phyloP scores from a whole-genome alignment of 2,113 vertebrate genomes.

The Elgaria multicarinata region DNA sequence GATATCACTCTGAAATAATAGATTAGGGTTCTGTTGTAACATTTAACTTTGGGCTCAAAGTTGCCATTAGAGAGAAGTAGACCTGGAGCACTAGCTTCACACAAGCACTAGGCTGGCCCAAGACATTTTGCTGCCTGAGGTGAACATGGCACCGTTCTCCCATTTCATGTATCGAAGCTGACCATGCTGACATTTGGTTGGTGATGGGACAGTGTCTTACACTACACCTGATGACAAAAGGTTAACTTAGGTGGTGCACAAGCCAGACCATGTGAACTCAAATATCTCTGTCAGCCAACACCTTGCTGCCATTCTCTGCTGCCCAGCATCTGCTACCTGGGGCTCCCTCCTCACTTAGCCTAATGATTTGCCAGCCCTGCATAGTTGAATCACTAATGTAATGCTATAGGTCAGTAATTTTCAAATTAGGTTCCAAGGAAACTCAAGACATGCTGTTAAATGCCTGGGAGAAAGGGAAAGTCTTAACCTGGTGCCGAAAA shows the following conservation, averaged over 20 bases:
- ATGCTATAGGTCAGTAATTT: background rate
- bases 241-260: background rate
- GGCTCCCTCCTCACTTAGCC: too few species aligned
- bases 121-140: background rate
- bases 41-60: slow-evolving; percentile 34
- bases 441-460: too few species aligned
- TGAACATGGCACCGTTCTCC: too few species aligned
- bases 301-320: too few species aligned
- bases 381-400: background rate
- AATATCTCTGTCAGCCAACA: background rate
- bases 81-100: slow-evolving; percentile 21
- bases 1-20: too few species aligned
- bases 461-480: too few species aligned
- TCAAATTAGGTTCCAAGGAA: background rate
- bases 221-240: background rate
- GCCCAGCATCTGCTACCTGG: too few species aligned
- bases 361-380: too few species aligned
- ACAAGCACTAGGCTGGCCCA: background rate
- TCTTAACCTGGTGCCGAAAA: too few species aligned
- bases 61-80: slow-evolving; percentile 17
- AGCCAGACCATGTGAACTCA: background rate
- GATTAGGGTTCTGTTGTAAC: too few species aligned
- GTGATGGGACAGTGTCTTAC: background rate
- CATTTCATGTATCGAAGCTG: background rate
- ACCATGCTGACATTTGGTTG: background rate